A percentile compares a stretch with the other conserved stretches of the same genome.
Evolutionary conservation across 2,888 invertebrate genomes (phyloP).

Genomic region (Leucania comma): DNA sequence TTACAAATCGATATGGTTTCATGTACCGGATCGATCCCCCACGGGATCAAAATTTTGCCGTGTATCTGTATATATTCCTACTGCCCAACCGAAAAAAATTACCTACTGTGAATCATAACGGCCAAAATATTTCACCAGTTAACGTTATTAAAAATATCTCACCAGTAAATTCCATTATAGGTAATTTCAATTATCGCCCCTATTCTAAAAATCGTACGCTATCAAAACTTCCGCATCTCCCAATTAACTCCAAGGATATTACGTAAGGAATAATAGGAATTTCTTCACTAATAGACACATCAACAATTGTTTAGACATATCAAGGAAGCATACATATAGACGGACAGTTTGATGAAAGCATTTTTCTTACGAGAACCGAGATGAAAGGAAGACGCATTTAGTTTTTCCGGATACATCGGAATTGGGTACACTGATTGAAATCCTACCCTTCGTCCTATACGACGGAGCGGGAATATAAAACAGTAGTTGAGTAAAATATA

Average conservation of each 20-base stretch:
- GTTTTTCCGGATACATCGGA: conserved; percentile 26
- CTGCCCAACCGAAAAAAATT: no score
- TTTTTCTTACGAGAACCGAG: conserved; percentile 38
- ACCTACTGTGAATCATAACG: no score
- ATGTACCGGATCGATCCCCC: no score
- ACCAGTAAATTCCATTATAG: no score
- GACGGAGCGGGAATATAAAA: conserved; percentile 32
- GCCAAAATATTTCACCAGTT: no score
- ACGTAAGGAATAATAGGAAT: conserved; percentile 33
- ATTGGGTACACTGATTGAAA: conserved; percentile 44
- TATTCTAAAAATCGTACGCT: not conserved
- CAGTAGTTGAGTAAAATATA: not conserved
- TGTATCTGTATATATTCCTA: no score
- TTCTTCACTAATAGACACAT: conserved; percentile 21
- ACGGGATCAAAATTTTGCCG: no score
- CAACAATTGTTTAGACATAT: conserved; percentile 35
- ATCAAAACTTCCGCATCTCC: not conserved
- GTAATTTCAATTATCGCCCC: not conserved
- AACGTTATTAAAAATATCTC: no score
- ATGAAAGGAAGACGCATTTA: conserved; percentile 49
- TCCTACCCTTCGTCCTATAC: conserved; percentile 10
- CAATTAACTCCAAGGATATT: conserved; percentile 8
- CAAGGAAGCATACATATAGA: conserved; percentile 19
- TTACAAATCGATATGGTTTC: no score
- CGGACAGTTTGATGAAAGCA: conserved; percentile 33